Conservation (phyloP, 2,797 vertebrate genomes). For the Sebastes glaucus region DNA sequence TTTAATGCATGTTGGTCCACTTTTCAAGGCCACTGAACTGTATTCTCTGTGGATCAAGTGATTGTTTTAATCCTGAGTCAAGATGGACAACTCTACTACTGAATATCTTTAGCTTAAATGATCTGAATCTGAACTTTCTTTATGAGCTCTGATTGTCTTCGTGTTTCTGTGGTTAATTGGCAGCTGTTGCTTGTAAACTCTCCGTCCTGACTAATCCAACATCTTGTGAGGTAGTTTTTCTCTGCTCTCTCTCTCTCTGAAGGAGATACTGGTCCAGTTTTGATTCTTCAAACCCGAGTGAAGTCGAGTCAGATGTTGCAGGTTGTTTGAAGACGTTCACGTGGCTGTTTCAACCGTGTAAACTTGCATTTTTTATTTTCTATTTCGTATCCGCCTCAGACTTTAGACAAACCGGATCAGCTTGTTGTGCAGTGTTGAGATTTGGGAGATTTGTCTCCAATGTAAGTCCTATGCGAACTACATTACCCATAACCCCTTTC, state of each 20-base stretch:
- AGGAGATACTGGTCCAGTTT: background rate
- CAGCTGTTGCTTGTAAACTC: background rate
- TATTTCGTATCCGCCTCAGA: too few relatives aligned
- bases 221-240: too few relatives aligned
- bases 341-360: background rate
- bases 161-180: background rate
- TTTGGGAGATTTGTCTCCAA: background rate
- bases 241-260: background rate
- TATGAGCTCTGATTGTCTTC: background rate
- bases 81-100: background rate
- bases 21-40: too few relatives aligned
- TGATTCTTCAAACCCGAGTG: background rate
- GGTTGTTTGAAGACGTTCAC: background rate
- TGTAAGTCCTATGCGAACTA: background rate
- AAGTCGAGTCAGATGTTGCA: background rate
- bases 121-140: background rate
- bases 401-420: background rate
- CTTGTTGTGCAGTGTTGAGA: background rate
- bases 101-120: too few relatives aligned
- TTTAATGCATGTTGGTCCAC: too few relatives aligned
- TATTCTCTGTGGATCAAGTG: background rate
- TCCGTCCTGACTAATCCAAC: background rate
- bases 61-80: background rate
- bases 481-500: background rate
- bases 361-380: too few relatives aligned